phyloP scores from a whole-genome alignment of 2,888 invertebrate genomes.

The Osedax fenrisi region DNA sequence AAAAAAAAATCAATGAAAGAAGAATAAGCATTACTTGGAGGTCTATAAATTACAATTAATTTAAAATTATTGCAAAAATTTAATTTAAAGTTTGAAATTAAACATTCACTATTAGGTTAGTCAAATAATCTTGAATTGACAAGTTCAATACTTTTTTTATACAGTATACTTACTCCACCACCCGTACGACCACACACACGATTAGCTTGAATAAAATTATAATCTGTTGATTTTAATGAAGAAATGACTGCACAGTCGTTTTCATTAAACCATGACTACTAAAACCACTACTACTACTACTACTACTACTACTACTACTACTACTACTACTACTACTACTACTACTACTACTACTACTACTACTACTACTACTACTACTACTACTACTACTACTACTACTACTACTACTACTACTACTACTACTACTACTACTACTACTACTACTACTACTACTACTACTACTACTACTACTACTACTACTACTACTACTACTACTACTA shows the following conservation, averaged over 20 bases:
- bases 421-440: not conserved
- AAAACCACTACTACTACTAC: not conserved
- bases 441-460: slow-evolving; percentile 9
- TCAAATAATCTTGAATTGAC: no score
- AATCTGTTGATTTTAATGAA: no score
- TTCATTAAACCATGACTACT: no score
- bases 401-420: slow-evolving; percentile 2
- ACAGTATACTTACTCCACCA: no score
- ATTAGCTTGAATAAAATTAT: no score
- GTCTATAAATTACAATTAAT: no score
- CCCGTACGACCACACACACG: no score
- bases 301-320: not conserved
- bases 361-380: not conserved
- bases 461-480: slow-evolving; percentile 13
- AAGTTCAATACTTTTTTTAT: no score
- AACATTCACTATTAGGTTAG: no score
- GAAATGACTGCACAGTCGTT: not conserved
- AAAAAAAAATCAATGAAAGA: not conserved
- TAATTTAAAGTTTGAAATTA: no score
- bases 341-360: not conserved
- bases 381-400: not conserved
- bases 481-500: not conserved
- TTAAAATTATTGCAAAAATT: no score
- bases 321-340: slow-evolving; percentile 2
- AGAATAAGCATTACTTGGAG: no score